phyloP scores from a whole-genome alignment of 2,888 invertebrate species.

The Graphium colonna region DNA sequence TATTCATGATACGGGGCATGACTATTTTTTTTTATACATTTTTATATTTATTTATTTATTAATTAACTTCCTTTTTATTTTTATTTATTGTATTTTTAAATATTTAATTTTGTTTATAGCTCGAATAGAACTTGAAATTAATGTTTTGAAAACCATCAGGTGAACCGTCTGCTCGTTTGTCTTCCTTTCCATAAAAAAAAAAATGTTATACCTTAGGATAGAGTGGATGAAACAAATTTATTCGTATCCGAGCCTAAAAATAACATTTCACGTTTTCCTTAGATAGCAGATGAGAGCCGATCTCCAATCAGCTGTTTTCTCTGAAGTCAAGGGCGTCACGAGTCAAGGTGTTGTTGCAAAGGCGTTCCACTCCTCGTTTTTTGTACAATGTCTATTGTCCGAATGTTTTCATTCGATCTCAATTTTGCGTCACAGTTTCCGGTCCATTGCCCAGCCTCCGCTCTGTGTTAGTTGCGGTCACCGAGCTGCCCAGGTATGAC shows the following conservation, averaged over 20 bases:
- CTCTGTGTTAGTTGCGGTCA: slow-evolving; percentile 23
- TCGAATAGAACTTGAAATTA: too few species aligned
- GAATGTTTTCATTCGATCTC: slow-evolving; percentile 60
- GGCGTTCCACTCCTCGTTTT: slow-evolving; percentile 58
- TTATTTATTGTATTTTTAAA: too few species aligned
- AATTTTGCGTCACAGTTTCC: slow-evolving; percentile 67
- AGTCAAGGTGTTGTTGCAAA: slow-evolving; percentile 73
- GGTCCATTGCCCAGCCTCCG: slow-evolving; percentile 52
- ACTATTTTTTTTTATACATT: too few species aligned
- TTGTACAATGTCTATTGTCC: slow-evolving; percentile 55
- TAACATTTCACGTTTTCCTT: slow-evolving; percentile 19
- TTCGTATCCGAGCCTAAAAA: not conserved
- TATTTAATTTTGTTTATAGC: too few species aligned
- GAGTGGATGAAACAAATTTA: too few species aligned
- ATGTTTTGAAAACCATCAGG: too few species aligned
- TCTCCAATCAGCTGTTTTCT: slow-evolving; percentile 49
- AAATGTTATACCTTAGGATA: too few species aligned
- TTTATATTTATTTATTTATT: too few species aligned
- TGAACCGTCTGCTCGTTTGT: too few species aligned
- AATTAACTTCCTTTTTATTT: too few species aligned
- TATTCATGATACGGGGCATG: too few species aligned
- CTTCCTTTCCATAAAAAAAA: too few species aligned
- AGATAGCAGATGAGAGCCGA: slow-evolving; percentile 32
- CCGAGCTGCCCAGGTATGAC: slow-evolving; percentile 5
- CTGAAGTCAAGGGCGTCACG: slow-evolving; percentile 66